Conservation (phyloP, 2,888 invertebrate genomes). For the Acrocyrtus sp. region DNA sequence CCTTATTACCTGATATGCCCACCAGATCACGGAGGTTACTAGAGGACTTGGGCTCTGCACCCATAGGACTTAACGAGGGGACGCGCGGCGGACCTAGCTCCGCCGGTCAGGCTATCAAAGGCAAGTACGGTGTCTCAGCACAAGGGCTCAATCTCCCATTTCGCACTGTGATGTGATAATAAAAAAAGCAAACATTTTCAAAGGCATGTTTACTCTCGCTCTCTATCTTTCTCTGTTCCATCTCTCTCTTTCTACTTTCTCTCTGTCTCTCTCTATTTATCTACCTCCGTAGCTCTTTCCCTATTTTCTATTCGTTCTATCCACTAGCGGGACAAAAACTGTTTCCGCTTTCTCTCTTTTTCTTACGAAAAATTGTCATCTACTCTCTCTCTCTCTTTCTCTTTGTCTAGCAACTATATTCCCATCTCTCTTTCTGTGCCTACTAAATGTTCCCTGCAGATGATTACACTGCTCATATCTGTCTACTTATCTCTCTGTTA, state of each 20-base stretch:
- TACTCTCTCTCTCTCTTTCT: constrained; percentile 30
- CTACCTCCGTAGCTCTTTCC: no score
- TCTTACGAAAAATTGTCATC: no score
- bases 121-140: constrained; percentile 63
- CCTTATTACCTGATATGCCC: constrained; percentile 71
- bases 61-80: constrained; percentile 58
- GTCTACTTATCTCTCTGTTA: no score
- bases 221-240: constrained; percentile 12
- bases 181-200: no score
- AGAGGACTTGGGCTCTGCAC: constrained; percentile 67
- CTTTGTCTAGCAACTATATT: constrained; percentile 4
- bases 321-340: no score
- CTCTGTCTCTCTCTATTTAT: constrained; percentile 13
- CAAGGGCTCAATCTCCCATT: constrained; percentile 63
- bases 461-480: no score
- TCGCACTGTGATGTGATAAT: constrained; percentile 64
- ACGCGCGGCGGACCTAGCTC: constrained; percentile 41
- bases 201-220: constrained; percentile 49
- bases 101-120: constrained; percentile 60
- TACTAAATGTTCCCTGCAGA: no score
- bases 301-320: no score
- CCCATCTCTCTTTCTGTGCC: constrained; percentile 22
- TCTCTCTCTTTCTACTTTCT: constrained; percentile 32
- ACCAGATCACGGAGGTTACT: constrained; percentile 70
- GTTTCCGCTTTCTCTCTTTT: no score